Base-by-base conservation (phyloP, 64 coral and sea anemone species). In the Porites australiensis region DNA sequence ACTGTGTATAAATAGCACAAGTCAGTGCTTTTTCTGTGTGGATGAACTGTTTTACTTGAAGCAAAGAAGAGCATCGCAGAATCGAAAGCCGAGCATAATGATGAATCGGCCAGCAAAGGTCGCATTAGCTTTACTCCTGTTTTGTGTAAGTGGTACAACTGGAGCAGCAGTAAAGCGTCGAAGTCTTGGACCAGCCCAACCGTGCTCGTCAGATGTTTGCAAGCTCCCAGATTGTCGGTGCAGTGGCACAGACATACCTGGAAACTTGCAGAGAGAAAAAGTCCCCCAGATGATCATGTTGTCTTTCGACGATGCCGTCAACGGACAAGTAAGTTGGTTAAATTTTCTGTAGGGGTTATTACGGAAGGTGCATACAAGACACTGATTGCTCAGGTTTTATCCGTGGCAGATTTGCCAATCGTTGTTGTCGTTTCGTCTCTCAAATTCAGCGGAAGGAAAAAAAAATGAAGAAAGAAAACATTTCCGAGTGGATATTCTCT, bases 181-280 rank as follows among this genome's bases (percentile, higher is more conserved):
- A 50, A 8, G 45, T 50, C 81, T 50, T 51, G 81, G 63, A 67
- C 81, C 81, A 67, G 89, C 94, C 4, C 49, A 87, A 75, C 82
- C 67, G 15, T 96, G 95, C 71, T 50, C 89, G 13, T 73, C 90
- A 18, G 82, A 45, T 13, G 54, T 90, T 0, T 98, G 97, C 82
- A 98, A 96, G 83, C 94, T 96, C 65, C 97, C 97, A 8, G 88
- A 95, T 22, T 98, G 97, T 15, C 86, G 84, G 13, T 98, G 97
- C 47, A 96, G 94, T 44, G 94, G 94, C 6, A 77, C 74, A 0
- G 53, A 68, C 15, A 85, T 98, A 27, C 97, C 97, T 13, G 91
- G 83, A 3, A 79, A 74, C 50, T 44, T 98, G 15, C 16, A 74
- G 6, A 5, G 60, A 1, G 64, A 77, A 8, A 87, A 95, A 27